Evolutionary conservation across 2,888 invertebrate species (phyloP).

Genomic region (Tanypteryx hageni): DNA sequence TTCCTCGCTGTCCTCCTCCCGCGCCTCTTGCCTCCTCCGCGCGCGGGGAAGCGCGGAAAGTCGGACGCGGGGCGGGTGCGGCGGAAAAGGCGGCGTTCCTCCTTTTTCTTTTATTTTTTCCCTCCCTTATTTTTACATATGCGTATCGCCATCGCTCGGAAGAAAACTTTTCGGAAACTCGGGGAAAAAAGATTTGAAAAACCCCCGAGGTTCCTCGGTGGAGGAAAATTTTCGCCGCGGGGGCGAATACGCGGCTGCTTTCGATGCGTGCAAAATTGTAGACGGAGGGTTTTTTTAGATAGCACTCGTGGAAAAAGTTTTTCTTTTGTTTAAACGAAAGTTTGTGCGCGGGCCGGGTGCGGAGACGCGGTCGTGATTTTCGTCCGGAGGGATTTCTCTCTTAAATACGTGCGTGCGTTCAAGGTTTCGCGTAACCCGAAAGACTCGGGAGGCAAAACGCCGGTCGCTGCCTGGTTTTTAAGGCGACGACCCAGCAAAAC

Average conservation of each 20-base stretch:
- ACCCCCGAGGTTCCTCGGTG: too few relatives aligned
- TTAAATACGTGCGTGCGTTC: background rate
- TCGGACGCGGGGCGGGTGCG: background rate
- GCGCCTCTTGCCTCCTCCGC: background rate
- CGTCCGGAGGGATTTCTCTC: background rate
- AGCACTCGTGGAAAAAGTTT: too few relatives aligned
- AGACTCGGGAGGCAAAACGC: slow-evolving; percentile 5
- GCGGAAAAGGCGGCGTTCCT: background rate
- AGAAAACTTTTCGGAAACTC: background rate
- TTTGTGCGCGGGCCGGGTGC: background rate
- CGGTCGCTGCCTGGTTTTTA: slow-evolving; percentile 38
- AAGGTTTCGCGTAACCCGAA: background rate
- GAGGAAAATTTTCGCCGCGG: too few relatives aligned
- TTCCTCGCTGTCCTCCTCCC: background rate
- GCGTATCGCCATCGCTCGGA: background rate
- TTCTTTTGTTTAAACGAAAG: background rate
- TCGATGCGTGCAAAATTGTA: too few relatives aligned
- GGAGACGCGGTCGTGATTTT: background rate
- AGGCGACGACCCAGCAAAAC: slow-evolving; percentile 61
- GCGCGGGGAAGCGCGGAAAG: slow-evolving; percentile 17
- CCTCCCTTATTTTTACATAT: background rate
- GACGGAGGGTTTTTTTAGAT: too few relatives aligned
- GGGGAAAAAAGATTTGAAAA: background rate
- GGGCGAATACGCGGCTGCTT: too few relatives aligned
- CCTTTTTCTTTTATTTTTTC: background rate